Base-by-base conservation (phyloP, 2,113 vertebrate genomes). In the Sinocyclocheilus rhinocerous region DNA sequence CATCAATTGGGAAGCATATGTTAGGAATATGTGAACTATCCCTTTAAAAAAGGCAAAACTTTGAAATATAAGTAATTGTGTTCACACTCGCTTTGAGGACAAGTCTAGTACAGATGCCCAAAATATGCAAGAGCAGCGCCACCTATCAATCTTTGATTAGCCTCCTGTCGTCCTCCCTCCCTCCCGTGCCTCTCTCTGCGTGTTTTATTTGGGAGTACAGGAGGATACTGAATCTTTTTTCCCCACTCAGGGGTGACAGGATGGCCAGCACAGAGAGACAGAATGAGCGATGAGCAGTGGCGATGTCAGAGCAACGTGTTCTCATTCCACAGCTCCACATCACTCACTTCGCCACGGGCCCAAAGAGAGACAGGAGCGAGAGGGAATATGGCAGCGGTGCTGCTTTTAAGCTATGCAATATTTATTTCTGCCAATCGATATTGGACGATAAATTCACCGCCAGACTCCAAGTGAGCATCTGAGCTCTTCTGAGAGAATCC, bases 381-480 rank as follows among this genome's bases (percentile, higher is more conserved):
- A 69, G 61, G 24, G 79, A 76, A 67, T 81, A 82, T 77, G 79
- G 59, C 48, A 76, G 72, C 22, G 18, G 22, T 12, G 5, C 82
- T 82, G 78, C 85, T 75, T 81, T 83, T 83, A 85, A 81, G 70
- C 57, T 72, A 70, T 83, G 78, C 87, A 82, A 77, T 88, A 88
- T 88, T 88, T 61, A 83, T 85, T 77, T 65, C 50, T 33, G 72
- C 36, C 84, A 72, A 88, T 88, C 83, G 61, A 87, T 87, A 85
- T n/a, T 45, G 12, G 77, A 50, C 52, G 73, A 88, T 88, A 88
- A 83, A 88, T 77, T 83, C 80, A 70, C 59, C 18, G 69, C 48
- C 78, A 55, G 72, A 59, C 73, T 69, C 76, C 55, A 18, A 26
- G 72, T 20, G n/a, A 85, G 72, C 36, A 24, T 55, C 76, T 87